A percentile compares a stretch with the other conserved stretches of the same genome.
Evolutionary conservation across 1,140 invertebrate genomes (phyloP).

Genomic region (Drosophila neocordata): DNA sequence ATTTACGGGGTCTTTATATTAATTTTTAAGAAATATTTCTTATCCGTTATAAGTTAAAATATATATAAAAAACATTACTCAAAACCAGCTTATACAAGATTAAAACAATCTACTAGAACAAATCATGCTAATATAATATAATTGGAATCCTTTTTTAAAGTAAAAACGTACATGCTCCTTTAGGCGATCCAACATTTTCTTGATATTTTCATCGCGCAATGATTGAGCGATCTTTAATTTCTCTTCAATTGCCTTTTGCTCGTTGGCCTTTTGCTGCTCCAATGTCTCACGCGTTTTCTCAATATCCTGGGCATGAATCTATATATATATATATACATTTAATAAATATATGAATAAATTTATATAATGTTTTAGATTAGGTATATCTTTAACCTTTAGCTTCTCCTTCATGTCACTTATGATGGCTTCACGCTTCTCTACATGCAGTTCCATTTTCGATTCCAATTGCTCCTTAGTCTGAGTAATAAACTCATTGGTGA

Average conservation of each 20-base stretch:
- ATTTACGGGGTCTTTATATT: too few species aligned
- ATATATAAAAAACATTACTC: too few species aligned
- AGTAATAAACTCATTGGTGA: constrained; percentile 91
- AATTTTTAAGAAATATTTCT: too few species aligned
- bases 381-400: constrained; percentile 94
- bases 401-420: constrained; percentile 93
- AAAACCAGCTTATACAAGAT: neutral
- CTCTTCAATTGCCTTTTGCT: constrained; percentile 91
- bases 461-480: constrained; percentile 93
- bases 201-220: constrained; percentile 93
- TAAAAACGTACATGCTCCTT: constrained; percentile 91
- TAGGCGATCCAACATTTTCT: constrained; percentile 93
- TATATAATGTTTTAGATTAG: too few species aligned
- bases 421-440: constrained; percentile 94
- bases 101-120: neutral
- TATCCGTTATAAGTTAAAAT: too few species aligned
- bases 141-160: constrained; percentile 6
- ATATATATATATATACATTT: neutral
- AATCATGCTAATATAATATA: neutral
- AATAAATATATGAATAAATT: constrained; percentile 60
- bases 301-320: constrained; percentile 90
- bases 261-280: constrained; percentile 92
- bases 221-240: constrained; percentile 92
- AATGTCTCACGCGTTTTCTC: constrained; percentile 91
- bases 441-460: constrained; percentile 93